Base-by-base conservation (phyloP, 2,888 invertebrate species). In the Kryphioiulus occultus region DNA sequence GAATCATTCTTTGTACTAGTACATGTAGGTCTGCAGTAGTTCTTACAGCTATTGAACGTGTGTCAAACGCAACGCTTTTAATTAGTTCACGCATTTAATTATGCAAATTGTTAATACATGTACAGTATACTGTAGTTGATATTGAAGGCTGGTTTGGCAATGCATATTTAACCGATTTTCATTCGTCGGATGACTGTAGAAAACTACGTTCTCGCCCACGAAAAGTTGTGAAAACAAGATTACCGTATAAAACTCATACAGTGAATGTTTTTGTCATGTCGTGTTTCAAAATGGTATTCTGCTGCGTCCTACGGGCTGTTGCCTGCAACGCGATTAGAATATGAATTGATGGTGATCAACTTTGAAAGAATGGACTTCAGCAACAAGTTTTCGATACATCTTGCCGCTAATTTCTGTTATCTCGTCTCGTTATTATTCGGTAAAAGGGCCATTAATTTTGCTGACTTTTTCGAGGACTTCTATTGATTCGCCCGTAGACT, bases 361-460 rank as follows among this genome's bases (percentile, higher is more conserved):
- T 59, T n/a, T 59, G n/a, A 59, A 47, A 59, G n/a, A 59, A n/a
- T n/a, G 59, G 59, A 59, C 47, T 47, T 47, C 47, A 15, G 47
- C 59, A 59, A 59, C 59, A 59, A 59, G 59, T 59, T 59, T 19
- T 19, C n/a, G 59, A 59, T 59, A n/a, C 59, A 59, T 59, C 59
- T 59, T 9, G 59, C 59, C 59, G 59, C 59, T 59, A 59, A 59
- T 59, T 59, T 59, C n/a, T 59, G 59, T 59, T 59, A 59, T 59
- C 59, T 59, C 59, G 59, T n/a, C 59, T 59, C 59, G 59, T 59
- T 59, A 59, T 59, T 59, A n/a, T 59, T n/a, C 59, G 15, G 59
- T 59, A 59, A 59, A 59, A 59, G 59, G 59, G 59, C 47, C 59
- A 59, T 59, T 59, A 59, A 59, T 59, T 59, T 59, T 9, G 59